A percentile compares a stretch with the other conserved stretches of the same genome.
Conservation (phyloP, 2,888 invertebrate species). For the Oxycera nigricornis region DNA sequence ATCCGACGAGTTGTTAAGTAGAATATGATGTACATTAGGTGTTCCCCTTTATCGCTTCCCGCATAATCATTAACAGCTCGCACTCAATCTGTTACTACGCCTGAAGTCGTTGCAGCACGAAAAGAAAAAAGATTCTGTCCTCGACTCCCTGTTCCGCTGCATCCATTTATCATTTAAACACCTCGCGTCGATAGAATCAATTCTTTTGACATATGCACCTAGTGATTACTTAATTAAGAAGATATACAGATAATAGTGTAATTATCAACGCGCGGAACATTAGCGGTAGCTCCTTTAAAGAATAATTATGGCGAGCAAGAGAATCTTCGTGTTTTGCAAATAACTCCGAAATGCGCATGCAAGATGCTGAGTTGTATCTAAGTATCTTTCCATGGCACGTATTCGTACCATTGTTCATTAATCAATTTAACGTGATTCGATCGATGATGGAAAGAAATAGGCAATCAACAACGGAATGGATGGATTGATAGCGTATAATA, state of each 20-base stretch:
- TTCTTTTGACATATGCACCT: neutral
- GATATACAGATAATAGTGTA: neutral
- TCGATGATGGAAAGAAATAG: neutral
- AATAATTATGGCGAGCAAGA: no score
- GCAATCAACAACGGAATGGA: neutral
- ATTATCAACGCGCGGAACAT: neutral
- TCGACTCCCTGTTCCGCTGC: neutral
- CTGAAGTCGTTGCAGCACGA: neutral
- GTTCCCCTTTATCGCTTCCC: neutral
- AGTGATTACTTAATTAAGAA: conserved; percentile 22
- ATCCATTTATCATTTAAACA: conserved; percentile 20
- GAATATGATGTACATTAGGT: neutral
- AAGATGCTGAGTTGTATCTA: neutral
- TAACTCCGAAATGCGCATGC: neutral
- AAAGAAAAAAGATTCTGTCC: neutral
- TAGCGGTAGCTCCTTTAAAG: neutral
- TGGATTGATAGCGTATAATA: neutral
- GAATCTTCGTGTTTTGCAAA: neutral
- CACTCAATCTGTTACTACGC: neutral
- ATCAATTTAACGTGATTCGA: conserved; percentile 2
- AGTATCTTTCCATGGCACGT: neutral
- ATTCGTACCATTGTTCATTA: neutral
- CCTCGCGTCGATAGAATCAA: neutral
- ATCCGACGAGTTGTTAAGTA: neutral
- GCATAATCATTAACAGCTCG: neutral